A percentile compares a stretch with the other conserved stretches of the same genome.
phyloP scores from a whole-genome alignment of 2,797 vertebrate genomes.

The Acrossocheilus fasciatus region DNA sequence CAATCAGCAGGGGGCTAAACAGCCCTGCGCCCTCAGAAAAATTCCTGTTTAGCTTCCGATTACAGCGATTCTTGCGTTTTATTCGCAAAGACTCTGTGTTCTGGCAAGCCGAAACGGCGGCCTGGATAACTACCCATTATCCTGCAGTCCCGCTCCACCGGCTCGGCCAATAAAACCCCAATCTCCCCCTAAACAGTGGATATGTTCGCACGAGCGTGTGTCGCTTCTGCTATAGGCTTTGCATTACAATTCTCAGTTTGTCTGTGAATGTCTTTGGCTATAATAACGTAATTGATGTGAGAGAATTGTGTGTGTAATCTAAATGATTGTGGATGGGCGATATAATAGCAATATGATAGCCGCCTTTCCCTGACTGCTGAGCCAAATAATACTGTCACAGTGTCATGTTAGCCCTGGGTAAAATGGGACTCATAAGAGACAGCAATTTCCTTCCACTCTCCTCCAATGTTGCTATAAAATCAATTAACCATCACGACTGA shows the following conservation, averaged over 20 bases:
- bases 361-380: constrained; percentile 31
- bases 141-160: constrained; percentile 47
- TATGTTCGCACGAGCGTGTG: constrained; percentile 4
- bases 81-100: constrained; percentile 27
- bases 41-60: constrained; percentile 55
- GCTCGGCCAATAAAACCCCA: constrained; percentile 55
- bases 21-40: constrained; percentile 6
- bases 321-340: constrained; percentile 35
- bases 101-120: constrained; percentile 28
- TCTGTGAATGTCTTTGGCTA: constrained; percentile 38
- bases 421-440: constrained; percentile 48
- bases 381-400: constrained; percentile 33
- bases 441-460: constrained; percentile 35
- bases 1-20: constrained; percentile 55
- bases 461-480: constrained; percentile 43
- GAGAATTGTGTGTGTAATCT: constrained; percentile 40
- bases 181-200: constrained; percentile 45
- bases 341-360: constrained; percentile 43
- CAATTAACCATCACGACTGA: constrained; percentile 46
- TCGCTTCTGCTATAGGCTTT: constrained; percentile 30
- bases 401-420: constrained; percentile 42
- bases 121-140: constrained; percentile 55
- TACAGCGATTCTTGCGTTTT: constrained; percentile 48
- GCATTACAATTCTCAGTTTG: constrained; percentile 36
- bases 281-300: constrained; percentile 38